phyloP scores from a whole-genome alignment of 2,113 vertebrate genomes.

The Setophaga kirtlandii region DNA sequence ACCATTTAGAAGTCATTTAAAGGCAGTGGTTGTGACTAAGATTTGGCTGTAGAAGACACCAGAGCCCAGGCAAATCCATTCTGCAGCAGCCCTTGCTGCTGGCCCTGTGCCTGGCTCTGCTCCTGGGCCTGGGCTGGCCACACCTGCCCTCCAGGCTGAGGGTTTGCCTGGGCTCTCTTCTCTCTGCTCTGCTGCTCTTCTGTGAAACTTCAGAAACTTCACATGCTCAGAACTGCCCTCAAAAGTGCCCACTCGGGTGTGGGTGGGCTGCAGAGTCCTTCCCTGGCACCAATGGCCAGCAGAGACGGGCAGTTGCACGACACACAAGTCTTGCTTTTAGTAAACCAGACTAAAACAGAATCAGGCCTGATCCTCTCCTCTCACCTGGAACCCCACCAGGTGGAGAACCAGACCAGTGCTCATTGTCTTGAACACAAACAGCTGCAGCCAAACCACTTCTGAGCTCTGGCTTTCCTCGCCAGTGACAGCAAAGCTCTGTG shows the following conservation, averaged over 20 bases:
- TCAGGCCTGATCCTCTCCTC: neutral
- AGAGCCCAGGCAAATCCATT: neutral
- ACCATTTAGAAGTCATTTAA: neutral
- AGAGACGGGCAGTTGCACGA: accelerated
- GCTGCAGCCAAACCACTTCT: neutral
- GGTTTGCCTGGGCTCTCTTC: neutral
- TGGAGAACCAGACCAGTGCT: neutral
- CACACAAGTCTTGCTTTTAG: neutral
- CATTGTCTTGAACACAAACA: neutral
- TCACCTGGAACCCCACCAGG: neutral
- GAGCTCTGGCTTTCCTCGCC: neutral
- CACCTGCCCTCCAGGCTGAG: neutral
- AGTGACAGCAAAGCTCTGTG: neutral
- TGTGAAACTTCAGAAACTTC: neutral
- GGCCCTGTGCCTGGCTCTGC: neutral
- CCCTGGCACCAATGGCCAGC: neutral
- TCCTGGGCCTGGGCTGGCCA: neutral
- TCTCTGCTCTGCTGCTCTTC: neutral
- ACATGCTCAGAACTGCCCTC: neutral
- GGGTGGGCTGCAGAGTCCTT: neutral
- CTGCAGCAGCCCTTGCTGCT: neutral
- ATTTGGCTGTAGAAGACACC: neutral
- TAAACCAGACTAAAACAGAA: neutral
- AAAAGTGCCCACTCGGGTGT: neutral
- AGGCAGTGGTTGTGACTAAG: neutral